phyloP scores from a whole-genome alignment of 2,113 vertebrate genomes.

The Oreochromis tanganicae region DNA sequence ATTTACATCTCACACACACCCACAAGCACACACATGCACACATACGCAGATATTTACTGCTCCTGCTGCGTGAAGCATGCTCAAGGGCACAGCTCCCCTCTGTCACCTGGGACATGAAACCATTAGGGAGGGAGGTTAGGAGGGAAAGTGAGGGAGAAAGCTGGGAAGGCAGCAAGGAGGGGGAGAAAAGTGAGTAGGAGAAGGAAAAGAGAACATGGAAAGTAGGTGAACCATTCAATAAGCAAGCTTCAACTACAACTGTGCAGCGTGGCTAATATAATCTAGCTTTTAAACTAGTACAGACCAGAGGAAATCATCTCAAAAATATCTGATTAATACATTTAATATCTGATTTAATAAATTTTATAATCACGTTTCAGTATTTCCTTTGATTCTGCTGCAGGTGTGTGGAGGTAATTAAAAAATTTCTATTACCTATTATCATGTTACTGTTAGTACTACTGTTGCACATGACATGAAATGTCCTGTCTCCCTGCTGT shows the following conservation, averaged over 20 bases:
- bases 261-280: not conserved
- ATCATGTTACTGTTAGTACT: not conserved
- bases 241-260: not conserved
- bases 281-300: not conserved
- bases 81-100: constrained; percentile 55
- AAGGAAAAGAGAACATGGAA: not conserved
- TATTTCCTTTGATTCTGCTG: not conserved
- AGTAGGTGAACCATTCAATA: not conserved
- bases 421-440: not conserved
- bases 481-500: not conserved
- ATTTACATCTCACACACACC: not conserved
- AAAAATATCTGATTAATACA: not conserved
- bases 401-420: not conserved
- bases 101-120: constrained; percentile 46
- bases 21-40: not conserved
- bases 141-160: not conserved
- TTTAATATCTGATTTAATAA: not conserved
- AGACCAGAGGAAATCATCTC: not conserved
- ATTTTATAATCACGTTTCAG: not conserved
- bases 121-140: not conserved
- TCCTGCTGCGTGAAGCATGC: constrained; percentile 21
- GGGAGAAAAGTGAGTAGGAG: not conserved
- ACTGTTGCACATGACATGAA: not conserved
- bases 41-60: constrained; percentile 35
- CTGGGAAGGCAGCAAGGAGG: not conserved